Evolutionary conservation across 1,140 invertebrate species (phyloP), one percentile per base, ranked within the genome.

Genomic region (Achatina immaculata): DNA sequence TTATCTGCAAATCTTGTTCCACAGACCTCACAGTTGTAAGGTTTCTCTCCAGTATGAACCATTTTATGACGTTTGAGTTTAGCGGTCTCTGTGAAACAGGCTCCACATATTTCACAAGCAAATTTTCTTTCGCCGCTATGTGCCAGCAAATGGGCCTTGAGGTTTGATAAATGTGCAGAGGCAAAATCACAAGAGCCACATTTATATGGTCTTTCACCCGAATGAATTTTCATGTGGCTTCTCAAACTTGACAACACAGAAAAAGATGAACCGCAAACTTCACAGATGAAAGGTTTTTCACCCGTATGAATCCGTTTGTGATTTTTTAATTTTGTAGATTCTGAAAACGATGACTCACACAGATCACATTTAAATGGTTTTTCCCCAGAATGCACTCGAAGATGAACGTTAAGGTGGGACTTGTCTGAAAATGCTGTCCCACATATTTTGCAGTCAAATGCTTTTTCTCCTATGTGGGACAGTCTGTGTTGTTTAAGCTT

Each of bases 41-140:
- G 82, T 45, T 43, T 43, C 62, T 83, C 78, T 4, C 81, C 80
- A 31, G 80, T 62, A 31, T 76, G 74, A 55, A 76, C 74, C 74
- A 76, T 76, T 43, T 38, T 62, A 40, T 76, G 74, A 34, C 74
- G 74, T 76, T 58, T 62, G 42, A 76, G 74, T 65, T 76, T 68
- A 24, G 55, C 48, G 14, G 19, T 45, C 14, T 75, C 55, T 4
- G 73, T 51, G 45, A 81, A 81, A 0, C 40, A 62, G 14, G 48
- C 48, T 4, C 73, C 72, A 75, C 97, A 98, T 0, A 95, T 94
- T 77, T 94, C 92, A 88, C 97, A 98, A 87, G 97, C 95, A 92
- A 97, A 98, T 0, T 97, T 97, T 89, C 98, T 98, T 69, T 84
- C 83, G 0, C 77, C 80, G 9, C 73, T 69, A 45, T 83, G 83